Base-by-base conservation (phyloP, 2,113 vertebrate genomes). In the Saimiri boliviensis region DNA sequence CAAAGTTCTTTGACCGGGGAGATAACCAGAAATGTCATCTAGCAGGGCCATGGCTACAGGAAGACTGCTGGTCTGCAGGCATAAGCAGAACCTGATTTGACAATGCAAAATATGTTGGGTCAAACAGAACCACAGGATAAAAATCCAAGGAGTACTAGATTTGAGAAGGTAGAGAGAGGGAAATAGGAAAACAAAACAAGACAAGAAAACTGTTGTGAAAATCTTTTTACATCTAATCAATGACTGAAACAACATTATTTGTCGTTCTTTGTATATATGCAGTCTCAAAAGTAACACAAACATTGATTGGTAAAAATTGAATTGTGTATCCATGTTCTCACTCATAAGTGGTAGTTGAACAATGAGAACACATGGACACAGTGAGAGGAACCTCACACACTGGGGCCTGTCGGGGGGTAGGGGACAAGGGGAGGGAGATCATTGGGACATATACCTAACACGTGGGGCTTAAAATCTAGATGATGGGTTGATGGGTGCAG, bases 201-300 rank as follows among this genome's bases (percentile, higher is more conserved):
- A 2, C 19, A 79, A 74, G 25, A 85, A 93, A 80, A 76, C 32
- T 21, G 25, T 12, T 56, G 42, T 47, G 20, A 77, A 47, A 82
- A 71, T 77, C 45, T 66, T 35, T 77, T 93, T 84, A 89, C 35
- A 76, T 30, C n/a, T 81, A 86, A 60, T 6, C 56, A 52, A 86
- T 27, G 74, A 86, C 58, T 83, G 58, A 89, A 89, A 71, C 73
- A 73, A 74, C 94, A 86, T 14, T 89, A n/a, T 35, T 85, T 49
- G n/a, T 58, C 35, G 40, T 79, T 90, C n/a, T 94, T 73, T 12
- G 6, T 27, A 32, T 58, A 54, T 60, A 47, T 11, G n/a, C 23
- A 40, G 10, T 63, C 82, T 90, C 47, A 30, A 81, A 97, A 85
- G 81, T 76, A 84, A 77, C 89, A 87, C n/a, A 90, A 83, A 94